Conservation (phyloP, 2,113 vertebrate genomes). For the Chinchilla lanigera region DNA sequence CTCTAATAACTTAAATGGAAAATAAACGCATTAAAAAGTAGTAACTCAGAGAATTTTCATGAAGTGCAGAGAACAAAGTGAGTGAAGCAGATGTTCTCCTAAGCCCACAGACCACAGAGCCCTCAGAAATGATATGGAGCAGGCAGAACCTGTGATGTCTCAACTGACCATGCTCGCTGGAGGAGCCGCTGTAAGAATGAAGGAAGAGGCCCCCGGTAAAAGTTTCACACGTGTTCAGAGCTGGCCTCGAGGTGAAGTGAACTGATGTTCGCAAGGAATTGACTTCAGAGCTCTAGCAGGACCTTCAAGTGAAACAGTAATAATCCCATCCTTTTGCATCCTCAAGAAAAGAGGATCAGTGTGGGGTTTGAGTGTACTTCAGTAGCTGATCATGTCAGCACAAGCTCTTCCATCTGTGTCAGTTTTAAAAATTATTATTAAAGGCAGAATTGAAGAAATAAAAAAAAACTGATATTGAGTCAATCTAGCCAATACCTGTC, state of each 20-base stretch:
- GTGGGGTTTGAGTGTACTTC: neutral
- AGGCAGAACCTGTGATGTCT: neutral
- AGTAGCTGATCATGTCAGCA: neutral
- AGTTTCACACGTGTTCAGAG: neutral
- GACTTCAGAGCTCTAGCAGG: neutral
- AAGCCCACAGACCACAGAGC: neutral
- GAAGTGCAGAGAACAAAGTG: neutral
- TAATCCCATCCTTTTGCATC: neutral
- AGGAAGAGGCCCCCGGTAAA: neutral
- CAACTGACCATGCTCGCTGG: neutral
- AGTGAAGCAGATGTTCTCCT: neutral
- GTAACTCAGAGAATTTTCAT: neutral
- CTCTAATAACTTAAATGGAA: neutral
- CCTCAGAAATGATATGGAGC: neutral
- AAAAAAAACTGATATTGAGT: neutral
- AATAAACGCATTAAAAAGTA: neutral
- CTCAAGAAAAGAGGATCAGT: neutral
- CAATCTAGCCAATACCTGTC: neutral
- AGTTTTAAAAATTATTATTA: neutral
- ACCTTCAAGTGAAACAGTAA: neutral
- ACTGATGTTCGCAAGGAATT: neutral
- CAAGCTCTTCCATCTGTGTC: neutral
- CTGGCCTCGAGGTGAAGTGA: neutral
- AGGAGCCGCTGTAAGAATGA: neutral
- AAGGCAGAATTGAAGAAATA: slow-evolving; percentile 9